Conservation (phyloP, 2,113 vertebrate species). For the Hippoglossus stenolepis region DNA sequence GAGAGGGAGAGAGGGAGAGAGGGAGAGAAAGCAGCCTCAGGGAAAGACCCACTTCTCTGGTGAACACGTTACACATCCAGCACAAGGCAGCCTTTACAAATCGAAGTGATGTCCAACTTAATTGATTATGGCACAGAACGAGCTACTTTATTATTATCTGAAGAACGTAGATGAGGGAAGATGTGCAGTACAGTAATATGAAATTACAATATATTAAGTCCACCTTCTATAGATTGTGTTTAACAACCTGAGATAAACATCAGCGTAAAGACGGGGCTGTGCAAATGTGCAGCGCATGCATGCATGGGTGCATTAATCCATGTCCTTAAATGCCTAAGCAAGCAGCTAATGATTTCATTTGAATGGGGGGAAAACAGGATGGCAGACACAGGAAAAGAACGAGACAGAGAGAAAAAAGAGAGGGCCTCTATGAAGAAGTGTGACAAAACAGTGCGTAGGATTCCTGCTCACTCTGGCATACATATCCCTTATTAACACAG, state of each 20-base stretch:
- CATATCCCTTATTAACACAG: conserved; percentile 60
- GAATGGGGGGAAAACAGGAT: conserved; percentile 18
- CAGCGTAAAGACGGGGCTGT: conserved; percentile 3
- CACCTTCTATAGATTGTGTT: background rate
- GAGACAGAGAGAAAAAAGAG: conserved; percentile 9
- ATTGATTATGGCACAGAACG: conserved; percentile 30
- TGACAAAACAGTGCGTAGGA: conserved; percentile 36
- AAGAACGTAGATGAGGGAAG: conserved; percentile 1
- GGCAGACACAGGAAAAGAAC: conserved; percentile 39
- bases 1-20: conserved; percentile 10
- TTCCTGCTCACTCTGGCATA: conserved; percentile 47
- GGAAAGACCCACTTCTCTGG: conserved; percentile 49
- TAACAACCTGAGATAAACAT: background rate
- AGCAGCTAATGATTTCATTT: conserved; percentile 62
- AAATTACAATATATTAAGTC: background rate
- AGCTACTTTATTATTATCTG: conserved; percentile 16
- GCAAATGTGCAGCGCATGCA: conserved; percentile 28
- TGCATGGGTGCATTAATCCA: conserved; percentile 30
- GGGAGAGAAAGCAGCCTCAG: conserved; percentile 41
- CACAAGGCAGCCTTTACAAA: conserved; percentile 42
- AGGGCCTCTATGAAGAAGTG: conserved; percentile 18
- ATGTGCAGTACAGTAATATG: background rate
- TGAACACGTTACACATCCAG: conserved; percentile 42
- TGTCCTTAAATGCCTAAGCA: conserved; percentile 42
- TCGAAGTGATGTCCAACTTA: conserved; percentile 34